These are phyloP conservation scores for Henricia sp. DNA, from an alignment of 53 echinoderm and acorn worm species.

Conservation along the genomic window DNA sequence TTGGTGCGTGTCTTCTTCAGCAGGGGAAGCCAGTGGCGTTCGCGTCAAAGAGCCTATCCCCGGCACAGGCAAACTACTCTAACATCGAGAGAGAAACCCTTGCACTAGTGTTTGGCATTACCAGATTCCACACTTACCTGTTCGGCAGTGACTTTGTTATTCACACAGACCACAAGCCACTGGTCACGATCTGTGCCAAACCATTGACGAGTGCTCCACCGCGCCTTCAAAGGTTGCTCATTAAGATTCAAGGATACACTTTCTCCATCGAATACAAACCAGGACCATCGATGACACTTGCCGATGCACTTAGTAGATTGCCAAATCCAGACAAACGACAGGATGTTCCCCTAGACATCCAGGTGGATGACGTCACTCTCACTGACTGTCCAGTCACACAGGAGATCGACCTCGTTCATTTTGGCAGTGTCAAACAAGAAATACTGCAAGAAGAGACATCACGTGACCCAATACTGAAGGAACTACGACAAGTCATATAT, in stretches of 20 bases:
- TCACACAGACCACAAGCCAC: conserved; percentile 64
- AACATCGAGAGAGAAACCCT: conserved; percentile 56
- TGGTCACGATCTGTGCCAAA: conserved; percentile 64
- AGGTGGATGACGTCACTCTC: not conserved
- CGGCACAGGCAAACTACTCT: conserved; percentile 45
- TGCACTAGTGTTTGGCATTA: conserved; percentile 56
- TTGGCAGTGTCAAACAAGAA: conserved; percentile 37
- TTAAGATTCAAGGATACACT: conserved; percentile 64
- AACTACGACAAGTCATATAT: conserved; percentile 17
- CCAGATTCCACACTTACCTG: conserved; percentile 68
- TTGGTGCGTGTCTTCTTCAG: conserved; percentile 60
- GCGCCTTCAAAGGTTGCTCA: conserved; percentile 50
- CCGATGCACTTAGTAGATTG: conserved; percentile 59
- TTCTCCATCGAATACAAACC: conserved; percentile 59
- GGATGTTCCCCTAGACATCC: conserved; percentile 42
- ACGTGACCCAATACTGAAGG: conserved; percentile 50
- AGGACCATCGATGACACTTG: conserved; percentile 35
- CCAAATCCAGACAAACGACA: conserved; percentile 44
- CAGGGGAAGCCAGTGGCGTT: conserved; percentile 65
- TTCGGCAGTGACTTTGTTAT: conserved; percentile 63
- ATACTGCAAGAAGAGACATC: conserved; percentile 39
- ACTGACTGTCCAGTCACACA: not conserved
- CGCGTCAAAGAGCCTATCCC: conserved; percentile 62
- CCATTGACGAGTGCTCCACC: conserved; percentile 66
- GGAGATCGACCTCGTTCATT: conserved; percentile 46